phyloP scores from a whole-genome alignment of 1,140 invertebrate species.

The Conopomorpha cramerella region DNA sequence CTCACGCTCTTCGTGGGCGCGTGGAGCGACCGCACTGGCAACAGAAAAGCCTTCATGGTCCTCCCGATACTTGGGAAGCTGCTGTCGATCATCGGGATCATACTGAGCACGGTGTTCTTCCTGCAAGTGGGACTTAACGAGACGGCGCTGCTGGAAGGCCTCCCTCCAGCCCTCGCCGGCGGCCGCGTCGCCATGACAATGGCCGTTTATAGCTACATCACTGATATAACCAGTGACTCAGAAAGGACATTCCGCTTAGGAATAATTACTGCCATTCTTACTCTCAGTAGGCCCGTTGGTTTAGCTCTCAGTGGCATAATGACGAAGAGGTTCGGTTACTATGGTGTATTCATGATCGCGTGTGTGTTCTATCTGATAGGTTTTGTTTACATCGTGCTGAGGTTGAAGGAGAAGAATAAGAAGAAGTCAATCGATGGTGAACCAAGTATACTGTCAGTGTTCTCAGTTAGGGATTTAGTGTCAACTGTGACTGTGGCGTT shows the following conservation, averaged over 20 bases:
- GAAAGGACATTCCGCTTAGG: slow-evolving; percentile 63
- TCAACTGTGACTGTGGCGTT: slow-evolving; percentile 59
- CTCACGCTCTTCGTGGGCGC: slow-evolving; percentile 65
- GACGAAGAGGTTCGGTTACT: slow-evolving; percentile 49
- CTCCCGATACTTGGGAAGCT: slow-evolving; percentile 63
- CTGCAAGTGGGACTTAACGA: slow-evolving; percentile 59
- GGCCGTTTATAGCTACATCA: slow-evolving; percentile 64
- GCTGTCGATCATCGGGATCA: slow-evolving; percentile 49
- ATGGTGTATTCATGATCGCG: slow-evolving; percentile 50
- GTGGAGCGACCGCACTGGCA: slow-evolving; percentile 65
- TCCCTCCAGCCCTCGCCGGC: slow-evolving; percentile 61
- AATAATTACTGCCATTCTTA: slow-evolving; percentile 62
- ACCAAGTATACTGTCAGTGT: slow-evolving; percentile 23
- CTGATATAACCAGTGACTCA: slow-evolving; percentile 62
- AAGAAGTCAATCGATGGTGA: slow-evolving; percentile 29
- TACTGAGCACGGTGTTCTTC: slow-evolving; percentile 61
- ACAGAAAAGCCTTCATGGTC: slow-evolving; percentile 65
- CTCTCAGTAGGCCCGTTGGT: slow-evolving; percentile 48
- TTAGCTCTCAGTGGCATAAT: slow-evolving; percentile 54
- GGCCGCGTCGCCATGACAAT: slow-evolving; percentile 62
- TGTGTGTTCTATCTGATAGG: slow-evolving; percentile 47
- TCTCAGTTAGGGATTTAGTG: slow-evolving; percentile 46
- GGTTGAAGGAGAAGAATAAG: slow-evolving; percentile 42
- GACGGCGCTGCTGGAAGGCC: slow-evolving; percentile 58
- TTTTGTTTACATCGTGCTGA: slow-evolving; percentile 47